Evolutionary conservation across 1,140 invertebrate species (phyloP), one percentile per base, ranked within the genome.

Genomic region (Ganaspis sp.): DNA sequence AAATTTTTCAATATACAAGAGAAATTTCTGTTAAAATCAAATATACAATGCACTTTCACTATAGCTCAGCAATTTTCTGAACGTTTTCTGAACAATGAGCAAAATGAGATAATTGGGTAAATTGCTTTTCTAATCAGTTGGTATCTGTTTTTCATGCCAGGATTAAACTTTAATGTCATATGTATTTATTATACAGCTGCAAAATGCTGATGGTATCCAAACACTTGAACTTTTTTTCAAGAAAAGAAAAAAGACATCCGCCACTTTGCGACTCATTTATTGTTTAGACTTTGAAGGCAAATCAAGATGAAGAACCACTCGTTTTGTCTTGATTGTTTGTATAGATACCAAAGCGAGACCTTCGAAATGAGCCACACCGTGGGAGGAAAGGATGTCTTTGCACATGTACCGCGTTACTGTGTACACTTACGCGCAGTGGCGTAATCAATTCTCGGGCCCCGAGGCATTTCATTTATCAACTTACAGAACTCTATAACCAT

Each of bases 341-440:
- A 64, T 64, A 64, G 58, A 64, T 64, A 64, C 58, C 58, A 64
- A 34, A 34, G 58, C 58, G 58, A 64, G 58, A 64, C 58, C 58
- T 64, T 64, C 58, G 23, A 64, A 64, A 64, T 64, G 58, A 64
- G 58, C 58, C 58, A 64, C 58, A 64, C 58, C 58, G 58, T 64
- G 58, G 58, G 58, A 64, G 58, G 58, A 64, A 29, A 64, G 58
- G 58, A 64, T 29, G 26, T 64, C 58, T 64, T 29, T 64, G 58
- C 58, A 64, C 26, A 64, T 64, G 58, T 64, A 64, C 58, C 23
- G 58, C 58, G 11, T 64, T 64, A 64, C 58, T 64, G 58, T 64
- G 58, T 64, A 64, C 58, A 64, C 58, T 64, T 64, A 64, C 23
- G 58, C 58, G 26, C 58, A 64, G 58, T 64, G 58, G 58, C 58